Percentiles rank a stretch among this genome's conserved stretches.
Conservation (phyloP, 2,888 invertebrate genomes). For the Pyralis farinalis region DNA sequence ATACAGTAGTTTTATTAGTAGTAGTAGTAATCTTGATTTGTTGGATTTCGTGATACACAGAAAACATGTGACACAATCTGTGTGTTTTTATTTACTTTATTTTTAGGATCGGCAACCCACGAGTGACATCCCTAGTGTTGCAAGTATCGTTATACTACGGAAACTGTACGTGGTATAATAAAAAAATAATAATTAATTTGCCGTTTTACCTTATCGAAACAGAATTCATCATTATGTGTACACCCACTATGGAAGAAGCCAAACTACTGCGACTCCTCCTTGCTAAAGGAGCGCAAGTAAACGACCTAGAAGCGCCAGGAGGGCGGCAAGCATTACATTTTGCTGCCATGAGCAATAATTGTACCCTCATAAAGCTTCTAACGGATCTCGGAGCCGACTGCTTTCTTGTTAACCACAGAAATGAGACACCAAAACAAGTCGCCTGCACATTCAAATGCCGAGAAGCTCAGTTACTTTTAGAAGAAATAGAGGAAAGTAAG, state of each 20-base stretch:
- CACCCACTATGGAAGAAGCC: slow-evolving; percentile 49
- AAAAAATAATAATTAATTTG: too few species aligned
- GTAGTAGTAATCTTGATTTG: too few species aligned
- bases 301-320: slow-evolving; percentile 56
- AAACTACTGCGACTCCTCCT: slow-evolving; percentile 54
- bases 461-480: slow-evolving; percentile 38
- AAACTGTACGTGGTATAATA: too few species aligned
- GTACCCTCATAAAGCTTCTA: slow-evolving; percentile 48
- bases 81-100: too few species aligned
- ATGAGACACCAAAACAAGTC: slow-evolving; percentile 58
- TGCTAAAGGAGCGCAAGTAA: slow-evolving; percentile 49
- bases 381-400: slow-evolving; percentile 55
- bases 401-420: slow-evolving; percentile 44
- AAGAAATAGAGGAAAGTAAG: not conserved
- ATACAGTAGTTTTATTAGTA: too few species aligned
- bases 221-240: slow-evolving; percentile 68
- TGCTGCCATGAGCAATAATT: slow-evolving; percentile 72
- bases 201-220: slow-evolving; percentile 12
- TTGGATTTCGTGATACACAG: too few species aligned
- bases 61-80: too few species aligned
- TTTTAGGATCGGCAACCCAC: too few species aligned
- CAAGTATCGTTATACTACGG: too few species aligned
- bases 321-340: slow-evolving; percentile 72
- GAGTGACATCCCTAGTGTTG: too few species aligned
- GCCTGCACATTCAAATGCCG: slow-evolving; percentile 51